phyloP scores from a whole-genome alignment of 2,888 invertebrate species.

The Ctenicera cuprea region DNA sequence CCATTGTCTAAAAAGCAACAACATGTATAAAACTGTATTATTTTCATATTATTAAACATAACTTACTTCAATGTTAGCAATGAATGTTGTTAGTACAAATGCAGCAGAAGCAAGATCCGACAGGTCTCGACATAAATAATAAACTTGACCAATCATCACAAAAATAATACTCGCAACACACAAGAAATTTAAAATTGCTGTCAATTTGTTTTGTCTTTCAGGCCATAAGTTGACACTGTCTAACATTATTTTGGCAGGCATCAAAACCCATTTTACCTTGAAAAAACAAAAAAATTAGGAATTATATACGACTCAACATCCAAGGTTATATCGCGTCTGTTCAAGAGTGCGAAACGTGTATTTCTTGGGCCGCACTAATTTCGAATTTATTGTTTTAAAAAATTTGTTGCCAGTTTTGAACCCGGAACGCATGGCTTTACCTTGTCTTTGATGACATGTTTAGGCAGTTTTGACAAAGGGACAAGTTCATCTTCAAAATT shows the following conservation, averaged over 20 bases:
- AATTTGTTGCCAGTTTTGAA: too few relatives aligned
- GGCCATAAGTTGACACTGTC: background rate
- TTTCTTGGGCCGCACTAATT: too few relatives aligned
- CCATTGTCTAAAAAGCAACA: background rate
- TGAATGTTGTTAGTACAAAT: background rate
- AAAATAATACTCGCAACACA: too few relatives aligned
- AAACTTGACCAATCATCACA: background rate
- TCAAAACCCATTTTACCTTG: slow-evolving; percentile 27
- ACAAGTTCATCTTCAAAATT: too few relatives aligned
- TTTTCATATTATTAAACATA: background rate
- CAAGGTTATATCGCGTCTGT: too few relatives aligned
- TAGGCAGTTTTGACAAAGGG: slow-evolving; percentile 4
- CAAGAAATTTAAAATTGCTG: background rate
- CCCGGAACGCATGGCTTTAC: too few relatives aligned
- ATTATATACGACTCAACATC: too few relatives aligned
- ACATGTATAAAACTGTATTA: background rate
- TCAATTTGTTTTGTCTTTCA: slow-evolving; percentile 6
- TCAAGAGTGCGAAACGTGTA: too few relatives aligned
- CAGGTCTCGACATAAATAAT: background rate
- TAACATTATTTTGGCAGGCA: slow-evolving; percentile 15
- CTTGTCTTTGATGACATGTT: slow-evolving; percentile 11
- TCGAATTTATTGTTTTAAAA: too few relatives aligned
- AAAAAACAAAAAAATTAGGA: too few relatives aligned
- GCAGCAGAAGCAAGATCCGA: background rate
- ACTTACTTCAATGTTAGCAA: slow-evolving; percentile 8